A percentile compares a stretch with the other conserved stretches of the same genome.
phyloP scores from a whole-genome alignment of 2,888 invertebrate genomes.

The Clusia tigrina region DNA sequence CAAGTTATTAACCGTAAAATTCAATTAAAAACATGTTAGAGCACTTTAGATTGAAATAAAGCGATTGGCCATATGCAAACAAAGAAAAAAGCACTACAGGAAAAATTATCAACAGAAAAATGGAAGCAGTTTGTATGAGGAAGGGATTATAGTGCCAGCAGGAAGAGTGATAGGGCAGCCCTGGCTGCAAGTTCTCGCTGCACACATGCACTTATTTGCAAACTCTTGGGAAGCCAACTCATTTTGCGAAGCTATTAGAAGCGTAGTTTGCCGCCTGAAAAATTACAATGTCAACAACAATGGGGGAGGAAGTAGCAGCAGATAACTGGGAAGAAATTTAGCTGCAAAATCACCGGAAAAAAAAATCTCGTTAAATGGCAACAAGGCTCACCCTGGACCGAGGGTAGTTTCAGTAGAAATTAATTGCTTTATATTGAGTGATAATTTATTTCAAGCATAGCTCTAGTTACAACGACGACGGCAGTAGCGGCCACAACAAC shows the following conservation, averaged over 20 bases:
- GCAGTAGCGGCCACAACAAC: background rate
- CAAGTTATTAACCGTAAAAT: no score
- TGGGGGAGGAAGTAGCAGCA: conserved; percentile 44
- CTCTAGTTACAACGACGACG: background rate
- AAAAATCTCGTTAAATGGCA: conserved; percentile 46
- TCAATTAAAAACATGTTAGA: no score
- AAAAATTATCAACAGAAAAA: no score
- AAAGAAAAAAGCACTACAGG: no score
- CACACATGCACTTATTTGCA: no score
- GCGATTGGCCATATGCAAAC: no score
- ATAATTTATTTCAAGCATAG: conserved; percentile 58
- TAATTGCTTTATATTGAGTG: conserved; percentile 62
- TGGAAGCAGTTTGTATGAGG: no score
- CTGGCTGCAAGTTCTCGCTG: background rate
- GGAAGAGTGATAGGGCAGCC: background rate
- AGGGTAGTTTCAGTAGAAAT: conserved; percentile 41
- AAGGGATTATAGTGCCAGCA: no score
- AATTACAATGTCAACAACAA: conserved; percentile 28
- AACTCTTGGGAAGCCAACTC: no score
- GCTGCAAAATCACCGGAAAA: conserved; percentile 42
- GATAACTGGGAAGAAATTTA: conserved; percentile 35
- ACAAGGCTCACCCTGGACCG: conserved; percentile 20
- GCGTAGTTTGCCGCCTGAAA: conserved; percentile 16
- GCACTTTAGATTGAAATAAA: no score
- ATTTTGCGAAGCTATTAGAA: background rate